Base-by-base conservation (phyloP, 1,140 invertebrate species). In the Brachionus sp. region DNA sequence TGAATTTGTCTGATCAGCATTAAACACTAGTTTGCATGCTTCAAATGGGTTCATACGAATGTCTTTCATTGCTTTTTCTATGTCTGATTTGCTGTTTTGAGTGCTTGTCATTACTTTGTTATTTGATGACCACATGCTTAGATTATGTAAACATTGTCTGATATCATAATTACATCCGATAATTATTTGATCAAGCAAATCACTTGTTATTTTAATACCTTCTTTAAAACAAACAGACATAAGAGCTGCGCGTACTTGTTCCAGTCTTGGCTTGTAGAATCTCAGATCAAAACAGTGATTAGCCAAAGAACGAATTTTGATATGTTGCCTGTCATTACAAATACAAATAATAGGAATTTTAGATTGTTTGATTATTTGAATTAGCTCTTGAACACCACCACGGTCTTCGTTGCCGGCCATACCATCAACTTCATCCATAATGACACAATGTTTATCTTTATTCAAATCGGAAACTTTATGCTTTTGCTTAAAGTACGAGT, bases 381-480 rank as follows among this genome's bases (percentile, higher is more conserved):
- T 97, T 12, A 99, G 88, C 90, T 99, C 97, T 85, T 90, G 93
- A 57, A 98, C 91, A 68, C 97, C 98, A 64, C 97, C 97, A 85
- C 98, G 91, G 89, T 99, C 98, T 88, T 99, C 95, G 88, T 99
- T 99, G 12, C 98, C 98, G 10, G 96, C 95, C 97, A 99, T 99
- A 12, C 98, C 98, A 88, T 99, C 98, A 0, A 99, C 97, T 92
- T 99, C 98, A 86, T 99, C 98, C 98, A 99, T 99, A 12, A 99
- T 91, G 0, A 99, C 87, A 29, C 97, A 94, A 87, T 97, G 95
- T 85, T 95, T 88, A 50, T 84, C 37, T 37, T 64, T 68, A 53
- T 80, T 73, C 13, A 82, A 42, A 33, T 84, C 39, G 3, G 75
- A 25, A 9, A 50, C 42, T 10, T 66, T 80, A 12, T 80, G 77